Conservation (phyloP, 2,113 vertebrate species). For the Lasiurus cinereus region DNA sequence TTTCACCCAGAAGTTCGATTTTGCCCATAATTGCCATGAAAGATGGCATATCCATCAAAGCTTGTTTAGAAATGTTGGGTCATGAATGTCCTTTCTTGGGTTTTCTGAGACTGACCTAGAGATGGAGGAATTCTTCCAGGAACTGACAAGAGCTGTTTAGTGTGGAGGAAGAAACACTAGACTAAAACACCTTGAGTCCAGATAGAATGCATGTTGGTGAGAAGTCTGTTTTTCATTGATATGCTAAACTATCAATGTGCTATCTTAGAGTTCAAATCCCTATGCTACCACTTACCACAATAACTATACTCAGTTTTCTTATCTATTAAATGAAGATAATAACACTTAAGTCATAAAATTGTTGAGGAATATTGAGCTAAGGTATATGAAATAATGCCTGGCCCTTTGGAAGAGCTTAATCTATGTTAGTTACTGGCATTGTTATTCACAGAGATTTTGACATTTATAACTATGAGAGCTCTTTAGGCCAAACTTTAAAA, state of each 20-base stretch:
- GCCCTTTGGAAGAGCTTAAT: neutral
- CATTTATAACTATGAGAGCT: neutral
- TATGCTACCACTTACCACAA: neutral
- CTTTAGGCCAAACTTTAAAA: neutral
- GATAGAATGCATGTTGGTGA: neutral
- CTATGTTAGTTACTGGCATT: neutral
- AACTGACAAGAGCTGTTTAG: neutral
- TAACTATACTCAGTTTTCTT: neutral
- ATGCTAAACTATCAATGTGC: neutral
- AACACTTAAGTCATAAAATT: neutral
- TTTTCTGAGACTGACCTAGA: neutral
- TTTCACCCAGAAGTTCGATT: neutral
- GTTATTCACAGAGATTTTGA: neutral
- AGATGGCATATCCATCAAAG: neutral
- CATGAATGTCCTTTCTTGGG: neutral
- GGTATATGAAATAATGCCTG: neutral
- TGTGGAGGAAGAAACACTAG: neutral
- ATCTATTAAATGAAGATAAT: neutral
- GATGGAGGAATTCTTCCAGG: neutral
- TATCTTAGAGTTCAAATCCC: neutral
- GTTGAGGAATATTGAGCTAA: neutral
- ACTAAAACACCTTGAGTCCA: neutral
- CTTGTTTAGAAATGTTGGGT: slow-evolving; percentile 10
- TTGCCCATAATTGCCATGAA: neutral
- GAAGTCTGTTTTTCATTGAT: neutral